Evolutionary conservation across 2,888 invertebrate species (phyloP).

Genomic region (Parascotia fuliginaria): DNA sequence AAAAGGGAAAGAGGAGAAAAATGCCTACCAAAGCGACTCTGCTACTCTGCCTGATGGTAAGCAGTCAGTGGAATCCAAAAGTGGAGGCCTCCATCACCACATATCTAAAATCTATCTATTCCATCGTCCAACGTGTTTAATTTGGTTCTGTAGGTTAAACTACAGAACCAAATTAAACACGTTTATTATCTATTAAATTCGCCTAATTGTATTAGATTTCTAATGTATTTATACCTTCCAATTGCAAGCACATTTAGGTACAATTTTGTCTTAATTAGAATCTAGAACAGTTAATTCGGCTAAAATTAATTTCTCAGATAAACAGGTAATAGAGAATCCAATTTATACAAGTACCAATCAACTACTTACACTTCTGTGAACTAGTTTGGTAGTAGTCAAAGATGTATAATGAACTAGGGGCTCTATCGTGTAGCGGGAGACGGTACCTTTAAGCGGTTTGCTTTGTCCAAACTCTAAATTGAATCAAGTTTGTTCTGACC

Average conservation of each 20-base stretch:
- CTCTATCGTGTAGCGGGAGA: slow-evolving; percentile 9
- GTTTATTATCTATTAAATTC: not conserved
- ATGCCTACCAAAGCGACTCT: too few relatives aligned
- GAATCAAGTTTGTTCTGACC: slow-evolving; percentile 56
- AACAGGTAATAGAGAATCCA: slow-evolving; percentile 5
- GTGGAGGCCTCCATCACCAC: too few relatives aligned
- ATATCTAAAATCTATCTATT: too few relatives aligned
- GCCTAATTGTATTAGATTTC: not conserved
- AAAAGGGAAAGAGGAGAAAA: too few relatives aligned
- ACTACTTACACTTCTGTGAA: slow-evolving; percentile 8
- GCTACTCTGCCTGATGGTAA: too few relatives aligned
- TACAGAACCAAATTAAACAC: too few relatives aligned
- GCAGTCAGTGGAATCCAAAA: too few relatives aligned
- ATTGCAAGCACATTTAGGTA: not conserved
- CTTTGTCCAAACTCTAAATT: slow-evolving; percentile 53
- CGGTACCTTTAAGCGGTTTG: slow-evolving; percentile 37
- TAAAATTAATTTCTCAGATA: not conserved
- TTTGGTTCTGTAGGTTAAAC: too few relatives aligned
- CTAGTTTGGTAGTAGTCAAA: slow-evolving; percentile 14
- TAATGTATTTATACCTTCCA: not conserved
- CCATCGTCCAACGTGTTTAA: too few relatives aligned
- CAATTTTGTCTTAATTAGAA: not conserved
- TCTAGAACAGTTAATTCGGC: not conserved
- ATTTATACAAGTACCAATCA: slow-evolving; percentile 14
- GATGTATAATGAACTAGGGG: slow-evolving; percentile 16